phyloP scores from a whole-genome alignment of 2,797 vertebrate species.

The Sardinella longiceps region DNA sequence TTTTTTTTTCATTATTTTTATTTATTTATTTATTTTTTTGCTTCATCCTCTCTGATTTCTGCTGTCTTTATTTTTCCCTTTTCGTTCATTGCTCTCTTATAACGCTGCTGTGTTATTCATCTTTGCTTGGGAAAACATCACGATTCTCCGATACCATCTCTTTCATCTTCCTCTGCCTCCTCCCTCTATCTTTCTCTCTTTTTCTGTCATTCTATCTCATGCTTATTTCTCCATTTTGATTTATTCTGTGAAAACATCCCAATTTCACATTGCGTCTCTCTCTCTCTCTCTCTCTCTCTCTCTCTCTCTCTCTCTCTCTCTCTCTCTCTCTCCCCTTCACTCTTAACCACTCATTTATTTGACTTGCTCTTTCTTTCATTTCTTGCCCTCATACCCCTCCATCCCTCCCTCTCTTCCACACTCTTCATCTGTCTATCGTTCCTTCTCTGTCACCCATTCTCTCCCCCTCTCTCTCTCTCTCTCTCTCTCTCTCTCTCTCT shows the following conservation, averaged over 20 bases:
- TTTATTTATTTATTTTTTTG: background rate
- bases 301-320: background rate
- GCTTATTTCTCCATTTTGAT: background rate
- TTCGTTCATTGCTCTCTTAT: background rate
- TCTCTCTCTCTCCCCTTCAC: background rate
- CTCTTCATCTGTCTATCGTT: background rate
- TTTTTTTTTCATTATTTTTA: background rate
- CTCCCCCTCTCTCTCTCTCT: background rate
- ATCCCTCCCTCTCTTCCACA: background rate
- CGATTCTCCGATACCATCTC: background rate
- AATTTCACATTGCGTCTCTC: background rate
- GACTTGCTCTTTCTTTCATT: background rate
- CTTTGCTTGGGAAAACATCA: background rate
- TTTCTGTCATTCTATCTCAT: background rate
- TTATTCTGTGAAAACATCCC: background rate
- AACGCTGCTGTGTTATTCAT: background rate
- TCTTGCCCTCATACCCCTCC: background rate
- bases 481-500: background rate
- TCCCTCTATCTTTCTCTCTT: background rate
- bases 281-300: background rate
- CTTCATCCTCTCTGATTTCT: background rate
- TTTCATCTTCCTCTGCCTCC: background rate
- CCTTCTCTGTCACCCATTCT: too few relatives aligned
- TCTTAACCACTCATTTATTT: background rate
- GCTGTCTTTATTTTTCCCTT: background rate